Base-by-base conservation (phyloP, 2,888 invertebrate genomes). In the Rhabditophanes sp. region DNA sequence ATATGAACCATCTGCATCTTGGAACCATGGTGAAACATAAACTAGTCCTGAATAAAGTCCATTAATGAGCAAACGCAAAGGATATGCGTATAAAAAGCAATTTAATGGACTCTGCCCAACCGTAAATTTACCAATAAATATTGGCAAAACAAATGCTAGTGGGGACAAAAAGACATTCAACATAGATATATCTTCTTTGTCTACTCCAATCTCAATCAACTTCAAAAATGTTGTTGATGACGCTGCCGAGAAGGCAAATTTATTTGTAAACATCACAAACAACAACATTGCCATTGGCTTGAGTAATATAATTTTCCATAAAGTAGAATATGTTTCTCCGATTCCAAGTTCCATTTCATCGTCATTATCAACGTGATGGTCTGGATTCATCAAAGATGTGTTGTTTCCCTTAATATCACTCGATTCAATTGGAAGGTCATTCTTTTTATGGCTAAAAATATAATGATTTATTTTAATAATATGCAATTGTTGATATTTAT, bases 141-240 rank as follows among this genome's bases (percentile, higher is more conserved):
- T 69, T 4, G 96, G 93, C 64, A 96, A 72, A 31, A 88, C 63
- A 38, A 88, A 82, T 70, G 93, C 90, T 26, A 96, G 72, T 8
- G 96, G 90, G 30, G 87, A 80, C 65, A 96, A 71, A 9, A 90
- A 88, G 22, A 96, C 76, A 1, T 83, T 84, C 60, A 99, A 73
- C 35, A 93, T 69, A 0, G 90, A 93, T 36, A 96, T 69, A 53
- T 81, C 80, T 66, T 93, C 93, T 61, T 85, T 83, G 0, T 88
- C 85, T 30, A 99, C 81, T 9, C 96, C 96, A 17, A 80, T 80
- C 67, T 90, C 93, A 1, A 93, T 81, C 30, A 99, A 71, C 68
- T 96, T 96, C 41, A 96, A 71, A 2, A 82, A 80, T 14, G 90
- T 83, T 1, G 93, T 82, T 15, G 83, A 80, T 71, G 96, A 96